These are phyloP conservation scores for Notocelia uddmanniana DNA, from an alignment of 2,888 invertebrate genomes.

Conservation along the genomic window DNA sequence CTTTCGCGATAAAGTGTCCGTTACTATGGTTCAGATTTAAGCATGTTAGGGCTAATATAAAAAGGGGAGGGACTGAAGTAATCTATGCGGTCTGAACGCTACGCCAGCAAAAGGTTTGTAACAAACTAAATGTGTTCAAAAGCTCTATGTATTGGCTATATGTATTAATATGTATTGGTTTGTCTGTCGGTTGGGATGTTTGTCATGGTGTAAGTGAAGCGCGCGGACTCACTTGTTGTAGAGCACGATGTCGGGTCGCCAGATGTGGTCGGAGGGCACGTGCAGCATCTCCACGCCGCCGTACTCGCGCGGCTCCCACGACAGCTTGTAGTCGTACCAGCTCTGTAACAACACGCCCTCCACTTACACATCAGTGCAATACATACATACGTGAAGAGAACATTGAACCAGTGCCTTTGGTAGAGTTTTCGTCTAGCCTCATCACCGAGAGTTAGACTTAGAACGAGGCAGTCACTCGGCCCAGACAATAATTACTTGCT, in stretches of 20 bases:
- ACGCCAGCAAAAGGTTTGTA: background rate
- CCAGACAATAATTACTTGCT: background rate
- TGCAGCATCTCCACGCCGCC: conserved; percentile 98
- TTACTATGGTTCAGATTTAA: background rate
- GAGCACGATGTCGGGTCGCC: conserved; percentile 97
- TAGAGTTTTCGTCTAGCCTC: background rate
- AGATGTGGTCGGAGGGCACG: conserved; percentile 98
- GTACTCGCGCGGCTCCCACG: conserved; percentile 98
- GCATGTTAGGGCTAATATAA: background rate
- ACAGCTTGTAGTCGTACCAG: conserved; percentile 97
- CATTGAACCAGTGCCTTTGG: background rate
- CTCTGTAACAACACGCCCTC: conserved; percentile 82
- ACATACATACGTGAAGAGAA: background rate
- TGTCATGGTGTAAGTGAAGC: background rate
- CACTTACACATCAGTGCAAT: background rate
- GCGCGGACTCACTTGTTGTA: conserved; percentile 92
- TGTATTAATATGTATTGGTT: background rate
- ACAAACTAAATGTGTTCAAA: no score
- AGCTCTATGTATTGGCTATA: background rate
- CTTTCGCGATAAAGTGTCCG: no score
- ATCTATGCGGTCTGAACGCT: background rate
- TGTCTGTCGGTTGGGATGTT: background rate
- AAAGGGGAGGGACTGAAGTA: no score
- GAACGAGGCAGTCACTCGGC: background rate
- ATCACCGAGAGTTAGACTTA: background rate